Base-by-base conservation (phyloP, 1,140 invertebrate genomes). In the Apis dorsata region DNA sequence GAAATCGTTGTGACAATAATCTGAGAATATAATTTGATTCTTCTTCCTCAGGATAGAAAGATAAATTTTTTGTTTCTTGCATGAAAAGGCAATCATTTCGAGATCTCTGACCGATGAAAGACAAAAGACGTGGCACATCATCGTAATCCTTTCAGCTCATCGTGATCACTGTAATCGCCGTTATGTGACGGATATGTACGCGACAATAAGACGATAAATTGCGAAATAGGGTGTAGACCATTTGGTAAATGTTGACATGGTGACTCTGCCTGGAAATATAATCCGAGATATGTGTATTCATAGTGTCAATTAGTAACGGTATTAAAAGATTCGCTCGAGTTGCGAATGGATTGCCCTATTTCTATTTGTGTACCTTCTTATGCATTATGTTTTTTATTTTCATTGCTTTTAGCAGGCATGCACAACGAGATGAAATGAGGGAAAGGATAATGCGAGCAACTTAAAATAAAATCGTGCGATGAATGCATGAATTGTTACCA, bases 401-500 rank as follows among this genome's bases (percentile, higher is more conserved):
- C 21, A 44, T 59, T 59, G 24, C 55, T 51, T 11, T 11, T 28
- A 53, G 24, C 51, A 66, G 11, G 57, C 28, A 17, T 15, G n/a
- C 59, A 24, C 21, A 53, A 34, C 21, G 19, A 28, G 11, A 2
- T n/a, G 55, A 19, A 59, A 28, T 19, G 28, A 12, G 12, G 17
- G 11, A 28, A 5, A 51, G 66, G 28, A 76, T 21, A 34, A 78
- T 83, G 81, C 75, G 51, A 65, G 81, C 81, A 79, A 83, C 59
- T 72, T 21, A 79, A 83, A 24, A 71, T 79, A 83, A 78, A 69
- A 72, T 83, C 60, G 51, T 72, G 68, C 34, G 11, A n/a, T 5
- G n/a, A 51, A 83, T 79, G 59, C 28, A 15, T 57, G 34, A 44
- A 28, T 34, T 73, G 70, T 65, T 62, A 82, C 15, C 24, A 34